phyloP scores from a whole-genome alignment of 2,888 invertebrate species.

The Dascillus cervinus region DNA sequence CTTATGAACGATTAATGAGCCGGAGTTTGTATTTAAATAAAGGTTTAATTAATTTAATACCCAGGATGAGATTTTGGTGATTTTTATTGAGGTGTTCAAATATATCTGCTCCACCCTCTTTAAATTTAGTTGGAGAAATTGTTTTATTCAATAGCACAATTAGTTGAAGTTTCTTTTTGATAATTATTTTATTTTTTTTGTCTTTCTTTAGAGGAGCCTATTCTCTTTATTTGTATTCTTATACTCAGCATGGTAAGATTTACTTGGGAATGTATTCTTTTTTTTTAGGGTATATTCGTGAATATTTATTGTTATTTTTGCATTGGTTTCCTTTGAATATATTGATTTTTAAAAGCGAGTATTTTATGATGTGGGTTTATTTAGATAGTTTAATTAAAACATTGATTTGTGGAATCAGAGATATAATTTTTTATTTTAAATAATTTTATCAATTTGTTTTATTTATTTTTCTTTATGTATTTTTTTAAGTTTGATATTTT shows the following conservation, averaged over 20 bases:
- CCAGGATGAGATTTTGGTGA: slow-evolving; percentile 53
- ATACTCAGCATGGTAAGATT: slow-evolving; percentile 53
- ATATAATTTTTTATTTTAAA: slow-evolving; percentile 47
- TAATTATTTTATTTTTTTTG: slow-evolving; percentile 49
- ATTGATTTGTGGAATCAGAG: slow-evolving; percentile 61
- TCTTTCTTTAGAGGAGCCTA: slow-evolving; percentile 54
- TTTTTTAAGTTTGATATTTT: slow-evolving; percentile 38
- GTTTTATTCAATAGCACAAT: slow-evolving; percentile 54
- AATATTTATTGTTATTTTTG: slow-evolving; percentile 54
- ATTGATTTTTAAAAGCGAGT: slow-evolving; percentile 50
- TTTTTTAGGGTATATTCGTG: slow-evolving; percentile 45
- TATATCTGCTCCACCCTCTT: slow-evolving; percentile 59
- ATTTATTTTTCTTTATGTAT: slow-evolving; percentile 47
- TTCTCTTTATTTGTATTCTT: slow-evolving; percentile 54
- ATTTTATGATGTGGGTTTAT: slow-evolving; percentile 46
- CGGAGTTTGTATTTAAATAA: slow-evolving; percentile 57
- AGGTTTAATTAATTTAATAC: slow-evolving; percentile 49
- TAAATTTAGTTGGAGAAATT: slow-evolving; percentile 62
- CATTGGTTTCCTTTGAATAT: slow-evolving; percentile 60
- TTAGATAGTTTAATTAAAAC: slow-evolving; percentile 57
- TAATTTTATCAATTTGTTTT: slow-evolving; percentile 44
- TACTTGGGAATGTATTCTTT: slow-evolving; percentile 46
- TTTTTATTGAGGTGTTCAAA: slow-evolving; percentile 57
- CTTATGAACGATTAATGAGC: slow-evolving; percentile 52
- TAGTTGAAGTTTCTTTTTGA: slow-evolving; percentile 44